phyloP scores from a whole-genome alignment of 2,113 vertebrate genomes.

The Actenoides hombroni region DNA sequence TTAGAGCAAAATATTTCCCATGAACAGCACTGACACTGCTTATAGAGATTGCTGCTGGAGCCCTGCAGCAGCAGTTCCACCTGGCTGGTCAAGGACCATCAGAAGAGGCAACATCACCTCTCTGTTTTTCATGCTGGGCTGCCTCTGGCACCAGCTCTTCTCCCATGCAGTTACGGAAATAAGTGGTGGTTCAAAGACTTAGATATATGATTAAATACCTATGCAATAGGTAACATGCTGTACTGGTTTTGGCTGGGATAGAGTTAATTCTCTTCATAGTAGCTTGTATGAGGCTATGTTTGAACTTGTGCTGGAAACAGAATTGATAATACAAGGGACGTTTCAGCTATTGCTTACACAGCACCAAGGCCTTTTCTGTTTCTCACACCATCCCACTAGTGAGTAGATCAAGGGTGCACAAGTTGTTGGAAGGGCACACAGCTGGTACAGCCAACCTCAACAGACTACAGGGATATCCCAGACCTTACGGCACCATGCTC shows the following conservation, averaged over 20 bases:
- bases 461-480: neutral
- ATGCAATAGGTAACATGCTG: neutral
- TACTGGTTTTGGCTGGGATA: neutral
- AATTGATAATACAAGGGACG: neutral
- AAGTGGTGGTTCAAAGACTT: neutral
- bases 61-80: too few species aligned
- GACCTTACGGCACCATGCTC: accelerated
- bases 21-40: neutral
- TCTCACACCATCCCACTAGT: accelerated
- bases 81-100: neutral
- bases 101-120: neutral
- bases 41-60: neutral
- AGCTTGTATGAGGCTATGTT: too few species aligned
- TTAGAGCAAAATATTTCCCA: neutral
- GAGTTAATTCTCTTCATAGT: neutral
- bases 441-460: neutral
- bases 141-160: neutral
- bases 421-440: neutral
- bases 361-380: accelerated
- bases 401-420: too few species aligned
- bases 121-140: neutral
- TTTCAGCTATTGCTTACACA: neutral
- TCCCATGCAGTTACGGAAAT: neutral
- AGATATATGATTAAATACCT: neutral
- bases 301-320: neutral